Evolutionary conservation across 2,888 invertebrate species (phyloP), one percentile per base, ranked within the genome.

Genomic region (Drosophila incognita): DNA sequence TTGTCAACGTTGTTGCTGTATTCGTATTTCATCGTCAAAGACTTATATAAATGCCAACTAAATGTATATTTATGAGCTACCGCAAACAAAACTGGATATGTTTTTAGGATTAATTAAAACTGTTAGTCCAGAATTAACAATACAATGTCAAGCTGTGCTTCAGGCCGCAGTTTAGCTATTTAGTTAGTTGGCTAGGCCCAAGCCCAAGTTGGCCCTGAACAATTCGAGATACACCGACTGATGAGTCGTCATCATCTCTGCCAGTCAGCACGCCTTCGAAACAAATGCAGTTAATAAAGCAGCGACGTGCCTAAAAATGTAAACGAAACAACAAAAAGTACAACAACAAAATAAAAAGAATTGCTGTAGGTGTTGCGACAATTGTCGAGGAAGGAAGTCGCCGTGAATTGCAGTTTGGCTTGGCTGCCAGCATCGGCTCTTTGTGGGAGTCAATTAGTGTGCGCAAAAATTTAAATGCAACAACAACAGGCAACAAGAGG

Each of bases 401-500:
- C 61, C 59, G 74, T 70, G 80, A 83, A 64, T 76, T 69, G 76
- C 83, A 82, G 74, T 79, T 76, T 67, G 64, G 57, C 71, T 68
- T 65, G 58, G 60, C 61, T 64, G 72, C 63, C 68, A 63, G 54
- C 67, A 57, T 64, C 63, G 49, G 71, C 60, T 48, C 62, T 46
- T 69, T 68, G 90, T 88, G 87, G 86, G 88, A 84, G 90, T 88
- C 86, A 88, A 90, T 90, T 89, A 86, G 89, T 83, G 81, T 76
- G 79, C 74, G 78, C 81, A 78, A 77, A 66, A 74, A 83, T 76
- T 69, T 69, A 76, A 77, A 83, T 73, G 69, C 72, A 77, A 54
- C 65, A 40, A 63, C 66, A 59, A 62, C 24, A 24, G 15, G 31
- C 53, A 33, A 60, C 52, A 60, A n/a, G 58, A 49, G 69, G 46